Base-by-base conservation (phyloP, 2,888 invertebrate genomes). In the Timema podura region DNA sequence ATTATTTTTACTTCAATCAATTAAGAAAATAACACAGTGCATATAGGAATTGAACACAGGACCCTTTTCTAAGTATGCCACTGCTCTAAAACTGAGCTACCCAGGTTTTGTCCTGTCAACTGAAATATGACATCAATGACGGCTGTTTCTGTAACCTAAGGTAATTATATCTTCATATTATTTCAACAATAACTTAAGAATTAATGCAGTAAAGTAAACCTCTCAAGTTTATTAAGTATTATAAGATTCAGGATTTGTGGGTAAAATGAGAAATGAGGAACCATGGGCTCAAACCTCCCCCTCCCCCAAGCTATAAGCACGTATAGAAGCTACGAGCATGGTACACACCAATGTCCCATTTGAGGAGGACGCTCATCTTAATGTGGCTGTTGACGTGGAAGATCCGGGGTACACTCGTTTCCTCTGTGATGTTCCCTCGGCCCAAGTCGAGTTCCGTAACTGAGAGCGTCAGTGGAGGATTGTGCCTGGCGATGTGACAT, bases 371-470 rank as follows among this genome's bases (percentile, higher is more conserved):
- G n/a, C 76, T 74, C 1, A 49, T 75, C 7, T 68, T 11, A 13
- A 67, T 75, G 68, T 77, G 75, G 73, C 79, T 79, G 11, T 77
- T 77, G 8, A 79, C 72, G 13, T 74, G 76, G 11, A 78, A 71
- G 0, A 75, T 76, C 49, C 73, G 75, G 0, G 77, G 68, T 30
- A 74, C 71, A 48, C 72, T 13, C 30, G 72, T 73, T 47, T 74
- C 67, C 6, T 30, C 16, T 11, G 74, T 73, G 0, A 71, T 67
- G 30, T 75, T 72, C 0, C 74, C 71, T 49, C 76, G 75, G 44
- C 80, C 81, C 73, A 82, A 81, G 75, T 82, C 79, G 16, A 83
- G 74, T 67, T 76, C 79, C 64, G 73, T 76, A 3, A 74, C 72
- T 13, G 78, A 80, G 7, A 82, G 70, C 7, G 79, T 79, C 69